A percentile compares a stretch with the other conserved stretches of the same genome.
Conservation (phyloP, 1,140 invertebrate genomes). For the Anastrepha ludens region DNA sequence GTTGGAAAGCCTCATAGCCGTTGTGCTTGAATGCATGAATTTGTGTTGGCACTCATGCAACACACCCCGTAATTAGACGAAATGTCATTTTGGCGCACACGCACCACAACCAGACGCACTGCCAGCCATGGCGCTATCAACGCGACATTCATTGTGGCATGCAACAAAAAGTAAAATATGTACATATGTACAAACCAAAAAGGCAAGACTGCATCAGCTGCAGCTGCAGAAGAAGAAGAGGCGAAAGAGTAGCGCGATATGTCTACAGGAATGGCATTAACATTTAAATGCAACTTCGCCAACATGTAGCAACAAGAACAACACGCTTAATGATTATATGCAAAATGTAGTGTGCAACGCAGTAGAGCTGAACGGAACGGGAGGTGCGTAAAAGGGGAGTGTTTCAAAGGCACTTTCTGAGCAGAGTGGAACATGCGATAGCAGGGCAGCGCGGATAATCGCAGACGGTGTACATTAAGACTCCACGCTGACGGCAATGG, state of each 20-base stretch:
- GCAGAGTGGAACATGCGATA: not conserved
- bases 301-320: not conserved
- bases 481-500: not conserved
- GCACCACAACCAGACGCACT: not conserved
- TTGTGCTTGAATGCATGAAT: conserved; percentile 57
- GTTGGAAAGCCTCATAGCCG: conserved; percentile 7
- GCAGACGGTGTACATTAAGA: not conserved
- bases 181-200: not conserved
- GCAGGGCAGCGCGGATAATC: not conserved
- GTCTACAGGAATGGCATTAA: not conserved
- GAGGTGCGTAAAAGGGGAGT: conserved; percentile 1
- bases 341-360: not conserved
- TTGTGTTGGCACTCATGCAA: conserved; percentile 58
- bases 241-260: not conserved
- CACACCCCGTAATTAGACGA: conserved; percentile 63
- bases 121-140: conserved; percentile 36
- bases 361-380: not conserved
- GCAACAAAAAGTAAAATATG: not conserved
- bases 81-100: conserved; percentile 60
- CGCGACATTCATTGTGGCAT: conserved; percentile 39
- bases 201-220: not conserved
- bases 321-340: not conserved
- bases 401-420: not conserved
- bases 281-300: conserved; percentile 24
- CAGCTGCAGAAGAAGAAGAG: not conserved